Evolutionary conservation across 2,113 vertebrate genomes (phyloP), one percentile per base, ranked within the genome.

Genomic region (Entomyzon cyanotis): DNA sequence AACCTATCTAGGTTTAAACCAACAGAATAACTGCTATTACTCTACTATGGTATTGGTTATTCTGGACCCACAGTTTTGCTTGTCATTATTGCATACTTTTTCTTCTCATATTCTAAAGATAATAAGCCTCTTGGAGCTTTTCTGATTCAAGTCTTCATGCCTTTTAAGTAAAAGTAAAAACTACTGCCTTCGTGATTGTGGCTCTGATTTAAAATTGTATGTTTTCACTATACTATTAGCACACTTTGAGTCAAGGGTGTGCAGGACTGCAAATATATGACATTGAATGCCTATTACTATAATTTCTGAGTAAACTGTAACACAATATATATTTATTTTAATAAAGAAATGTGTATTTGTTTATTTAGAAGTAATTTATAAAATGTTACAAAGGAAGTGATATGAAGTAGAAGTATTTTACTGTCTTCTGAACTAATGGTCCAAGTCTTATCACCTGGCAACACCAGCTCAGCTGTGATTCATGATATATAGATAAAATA

Each of bases 361-460:
- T 92, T 93, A 19, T 80, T 84, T 81, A 77, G 31, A 10, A 68
- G 35, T 56, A 56, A 60, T 82, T 95, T 67, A 86, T 77, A 78
- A 84, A 84, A 76, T 7, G 15, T 12, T 77, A 44, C 14, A 39
- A 50, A 85, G 56, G 44, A 64, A 71, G 30, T 42, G 23, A 74
- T 83, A 53, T 33, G 41, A 69, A 70, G 25, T 27, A 56, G 49
- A 79, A 84, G 21, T 28, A 68, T 60, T 87, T 91, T 85, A 84
- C 23, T 83, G 59, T 73, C 91, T 95, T 69, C 42, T 42, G 67
- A 97, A 41, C 55, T 94, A 94, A 94, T 85, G 82, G 42, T 65
- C 70, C 89, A 85, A 73, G 35, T 53, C 87, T 87, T 82, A 94
- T 74, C 89, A 80, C 75, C 68, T 93, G 84, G 59, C 82, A 91